Evolutionary conservation across 2,888 invertebrate species (phyloP).

Genomic region (Rhagophthalmus giganteus): DNA sequence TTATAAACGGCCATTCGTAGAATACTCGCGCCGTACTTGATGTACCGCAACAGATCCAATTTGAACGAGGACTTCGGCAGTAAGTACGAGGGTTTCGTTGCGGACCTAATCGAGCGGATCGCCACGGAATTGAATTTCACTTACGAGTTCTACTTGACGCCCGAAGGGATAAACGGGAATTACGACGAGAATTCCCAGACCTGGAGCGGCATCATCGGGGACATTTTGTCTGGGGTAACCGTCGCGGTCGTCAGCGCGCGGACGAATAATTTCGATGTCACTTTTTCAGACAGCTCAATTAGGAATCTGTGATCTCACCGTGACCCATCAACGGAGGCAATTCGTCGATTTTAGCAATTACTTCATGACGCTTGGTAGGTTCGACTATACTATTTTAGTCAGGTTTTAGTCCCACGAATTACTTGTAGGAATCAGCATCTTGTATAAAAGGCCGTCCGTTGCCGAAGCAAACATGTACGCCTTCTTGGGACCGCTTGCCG

Average conservation of each 20-base stretch:
- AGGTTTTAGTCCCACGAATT: no score
- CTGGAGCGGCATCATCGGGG: constrained; percentile 78
- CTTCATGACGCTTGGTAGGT: constrained; percentile 87
- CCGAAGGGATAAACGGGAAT: constrained; percentile 63
- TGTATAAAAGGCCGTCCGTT: constrained; percentile 79
- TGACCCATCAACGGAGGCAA: constrained; percentile 85
- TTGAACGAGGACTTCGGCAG: constrained; percentile 71
- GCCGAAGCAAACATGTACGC: constrained; percentile 56
- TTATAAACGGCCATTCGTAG: constrained; percentile 48
- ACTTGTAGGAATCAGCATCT: constrained; percentile 68
- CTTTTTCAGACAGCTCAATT: constrained; percentile 87
- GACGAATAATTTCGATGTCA: constrained; percentile 40
- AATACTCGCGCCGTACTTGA: constrained; percentile 72
- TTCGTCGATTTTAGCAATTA: constrained; percentile 94
- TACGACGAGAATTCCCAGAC: constrained; percentile 68
- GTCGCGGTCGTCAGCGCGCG: neutral
- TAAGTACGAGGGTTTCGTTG: constrained; percentile 84
- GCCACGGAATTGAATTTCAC: constrained; percentile 62
- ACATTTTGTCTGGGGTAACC: constrained; percentile 72
- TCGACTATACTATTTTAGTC: no score
- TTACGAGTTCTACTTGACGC: constrained; percentile 70
- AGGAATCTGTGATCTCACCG: constrained; percentile 94
- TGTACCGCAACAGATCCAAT: constrained; percentile 57
- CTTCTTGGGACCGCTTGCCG: constrained; percentile 83
- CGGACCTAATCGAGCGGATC: constrained; percentile 85